A percentile compares a stretch with the other conserved stretches of the same genome.
phyloP scores from a whole-genome alignment of 2,113 vertebrate genomes.

The Cynocephalus volans region DNA sequence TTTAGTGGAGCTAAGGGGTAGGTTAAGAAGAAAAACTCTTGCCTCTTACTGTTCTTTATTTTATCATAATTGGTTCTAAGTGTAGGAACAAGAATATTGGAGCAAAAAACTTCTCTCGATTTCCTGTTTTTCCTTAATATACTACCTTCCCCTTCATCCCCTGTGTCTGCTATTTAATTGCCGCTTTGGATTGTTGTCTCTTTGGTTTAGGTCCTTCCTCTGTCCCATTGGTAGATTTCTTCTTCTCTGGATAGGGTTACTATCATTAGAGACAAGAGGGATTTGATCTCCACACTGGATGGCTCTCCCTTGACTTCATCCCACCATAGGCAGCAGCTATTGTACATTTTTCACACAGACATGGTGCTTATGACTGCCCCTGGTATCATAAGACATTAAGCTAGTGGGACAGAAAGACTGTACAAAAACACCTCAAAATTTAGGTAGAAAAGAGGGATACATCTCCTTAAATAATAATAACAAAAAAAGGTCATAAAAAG shows the following conservation, averaged over 20 bases:
- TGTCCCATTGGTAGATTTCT: neutral
- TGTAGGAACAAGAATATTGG: neutral
- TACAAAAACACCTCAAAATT: neutral
- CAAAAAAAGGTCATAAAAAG: slow-evolving; percentile 27
- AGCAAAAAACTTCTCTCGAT: neutral
- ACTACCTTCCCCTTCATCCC: neutral
- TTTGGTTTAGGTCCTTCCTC: neutral
- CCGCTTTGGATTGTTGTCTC: neutral
- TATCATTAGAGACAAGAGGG: neutral
- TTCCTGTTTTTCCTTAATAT: neutral
- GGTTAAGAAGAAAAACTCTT: neutral
- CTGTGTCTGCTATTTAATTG: neutral
- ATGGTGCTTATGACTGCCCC: neutral
- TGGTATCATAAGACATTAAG: neutral
- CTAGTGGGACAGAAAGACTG: neutral
- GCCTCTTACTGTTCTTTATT: neutral
- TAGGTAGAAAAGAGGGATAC: neutral
- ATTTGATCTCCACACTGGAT: neutral
- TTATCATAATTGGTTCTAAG: neutral
- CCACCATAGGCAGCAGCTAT: too few species aligned
- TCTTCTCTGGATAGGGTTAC: neutral
- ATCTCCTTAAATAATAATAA: neutral
- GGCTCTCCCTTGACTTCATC: neutral
- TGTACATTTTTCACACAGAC: neutral
- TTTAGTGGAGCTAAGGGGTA: neutral